phyloP scores from a whole-genome alignment of 35 echinoderm and acorn worm genomes.

The Nesometra sesokonis region DNA sequence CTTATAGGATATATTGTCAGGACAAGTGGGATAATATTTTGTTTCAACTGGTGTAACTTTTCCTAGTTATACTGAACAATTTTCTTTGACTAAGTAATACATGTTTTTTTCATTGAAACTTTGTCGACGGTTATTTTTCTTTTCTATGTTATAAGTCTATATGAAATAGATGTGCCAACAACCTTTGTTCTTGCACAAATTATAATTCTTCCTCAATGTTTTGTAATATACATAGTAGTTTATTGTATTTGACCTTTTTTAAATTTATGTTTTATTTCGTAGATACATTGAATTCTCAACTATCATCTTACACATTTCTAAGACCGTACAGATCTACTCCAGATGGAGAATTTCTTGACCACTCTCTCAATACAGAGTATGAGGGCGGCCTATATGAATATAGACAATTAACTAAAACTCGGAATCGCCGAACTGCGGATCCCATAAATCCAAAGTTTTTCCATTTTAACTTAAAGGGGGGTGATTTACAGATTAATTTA shows the following conservation, averaged over 20 bases:
- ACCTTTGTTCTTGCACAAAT: too few species aligned
- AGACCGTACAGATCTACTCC: background rate
- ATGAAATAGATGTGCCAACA: too few species aligned
- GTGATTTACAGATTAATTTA: background rate
- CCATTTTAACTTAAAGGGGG: background rate
- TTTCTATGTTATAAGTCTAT: too few species aligned
- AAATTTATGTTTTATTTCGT: background rate
- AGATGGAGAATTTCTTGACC: background rate
- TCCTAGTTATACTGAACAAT: too few species aligned
- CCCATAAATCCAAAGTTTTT: background rate
- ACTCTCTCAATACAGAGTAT: background rate
- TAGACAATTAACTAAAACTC: background rate
- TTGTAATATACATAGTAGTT: background rate
- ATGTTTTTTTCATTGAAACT: too few species aligned
- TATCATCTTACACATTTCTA: background rate
- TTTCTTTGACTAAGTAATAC: too few species aligned
- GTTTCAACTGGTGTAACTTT: too few species aligned
- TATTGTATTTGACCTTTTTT: background rate
- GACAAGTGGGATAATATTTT: too few species aligned
- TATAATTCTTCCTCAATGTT: too few species aligned
- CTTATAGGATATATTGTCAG: too few species aligned
- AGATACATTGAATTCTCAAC: background rate
- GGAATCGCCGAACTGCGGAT: background rate
- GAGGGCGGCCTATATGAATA: background rate
- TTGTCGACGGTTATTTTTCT: too few species aligned